Evolutionary conservation across 23 tunicate genomes (phyloP), one percentile per base, ranked within the genome.

Genomic region (Halocynthia aurantium): DNA sequence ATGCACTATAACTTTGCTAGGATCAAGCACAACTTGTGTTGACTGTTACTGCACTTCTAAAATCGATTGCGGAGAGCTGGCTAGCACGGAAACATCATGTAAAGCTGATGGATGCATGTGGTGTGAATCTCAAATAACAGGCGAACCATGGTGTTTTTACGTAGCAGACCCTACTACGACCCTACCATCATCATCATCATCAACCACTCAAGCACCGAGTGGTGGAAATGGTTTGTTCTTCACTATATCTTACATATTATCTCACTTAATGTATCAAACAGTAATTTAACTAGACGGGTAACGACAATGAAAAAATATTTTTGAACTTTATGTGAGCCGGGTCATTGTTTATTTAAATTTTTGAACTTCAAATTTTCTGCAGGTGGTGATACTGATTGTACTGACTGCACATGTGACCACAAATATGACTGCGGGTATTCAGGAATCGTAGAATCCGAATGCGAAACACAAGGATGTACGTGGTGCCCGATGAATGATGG

Each of bases 31-130:
- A 12, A 18, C 72, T 68, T 68, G 72, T 22, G 19, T 12, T 2
- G 72, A 68, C 19, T 40, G 56, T 5, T 6, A 58, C 0, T 93
- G 98, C 77, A 17, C 76, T 21, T 10, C 57, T 10, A 83, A 83
- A 75, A 76, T 62, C 8, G 98, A 93, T 63, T 93, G 98, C 74
- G 98, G 98, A 5, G 76, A 61, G 2, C 50, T 76, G 15, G 80
- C 81, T 12, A 53, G 73, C 13, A 76, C 75, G 11, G 73, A 77
- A 10, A 5, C 77, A 13, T 53, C 81, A 10, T 76, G 81, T 21
- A 81, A 18, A 18, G 81, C 81, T 11, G 22, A 31, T 5, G 81
- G 81, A 31, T 76, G 81, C 76, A 18, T 61, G 10, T 76, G 81
- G 81, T 68, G 72, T 5, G 20, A 17, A 4, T 21, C 19, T 19